Evolutionary conservation across 1,140 invertebrate genomes (phyloP).

Genomic region (Cherax quadricarinatus): DNA sequence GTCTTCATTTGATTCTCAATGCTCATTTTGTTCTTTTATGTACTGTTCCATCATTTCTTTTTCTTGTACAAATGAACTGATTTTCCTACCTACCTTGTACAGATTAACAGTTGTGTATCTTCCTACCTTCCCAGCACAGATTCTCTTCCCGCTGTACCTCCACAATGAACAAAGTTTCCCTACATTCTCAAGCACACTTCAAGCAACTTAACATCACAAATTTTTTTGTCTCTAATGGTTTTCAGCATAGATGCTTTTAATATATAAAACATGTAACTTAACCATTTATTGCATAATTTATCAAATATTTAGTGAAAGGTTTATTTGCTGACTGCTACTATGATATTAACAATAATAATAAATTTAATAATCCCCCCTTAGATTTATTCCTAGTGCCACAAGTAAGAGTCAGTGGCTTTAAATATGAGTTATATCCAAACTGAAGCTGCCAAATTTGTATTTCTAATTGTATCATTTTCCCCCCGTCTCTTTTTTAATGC

Average conservation of each 20-base stretch:
- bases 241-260: background rate
- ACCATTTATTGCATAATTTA: no score
- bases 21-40: no score
- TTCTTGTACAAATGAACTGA: background rate
- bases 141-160: background rate
- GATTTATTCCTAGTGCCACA: background rate
- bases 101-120: background rate
- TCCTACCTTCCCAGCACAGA: background rate
- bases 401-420: background rate
- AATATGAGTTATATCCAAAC: background rate
- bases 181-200: background rate
- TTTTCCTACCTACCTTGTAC: background rate
- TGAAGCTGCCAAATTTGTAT: slow-evolving; percentile 1
- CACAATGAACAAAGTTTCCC: background rate
- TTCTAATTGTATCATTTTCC: slow-evolving; percentile 5
- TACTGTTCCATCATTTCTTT: no score
- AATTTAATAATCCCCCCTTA: background rate
- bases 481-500: background rate
- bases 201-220: background rate
- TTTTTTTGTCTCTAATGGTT: background rate
- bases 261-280: no score
- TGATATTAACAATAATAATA: background rate
- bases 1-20: no score
- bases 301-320: background rate
- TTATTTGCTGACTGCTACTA: background rate